A percentile compares a stretch with the other conserved stretches of the same genome.
These are phyloP conservation scores for Parazoanthus swiftii DNA, from an alignment of 92 coral and sea anemone species.

Conservation along the genomic window DNA sequence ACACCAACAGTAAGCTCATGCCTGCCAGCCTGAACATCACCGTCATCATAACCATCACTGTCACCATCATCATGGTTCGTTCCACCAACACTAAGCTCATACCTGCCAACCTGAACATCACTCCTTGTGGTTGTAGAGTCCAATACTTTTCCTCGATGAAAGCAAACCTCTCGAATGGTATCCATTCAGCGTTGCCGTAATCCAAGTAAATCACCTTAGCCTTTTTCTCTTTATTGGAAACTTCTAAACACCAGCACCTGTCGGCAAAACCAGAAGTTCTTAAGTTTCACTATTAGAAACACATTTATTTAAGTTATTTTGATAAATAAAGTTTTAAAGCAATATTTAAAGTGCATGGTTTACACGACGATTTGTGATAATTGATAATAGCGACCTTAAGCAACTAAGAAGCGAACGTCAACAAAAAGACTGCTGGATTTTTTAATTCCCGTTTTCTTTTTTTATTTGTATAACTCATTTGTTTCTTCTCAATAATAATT, in stretches of 20 bases:
- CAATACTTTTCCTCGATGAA: slow-evolving; percentile 52
- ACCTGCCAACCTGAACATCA: slow-evolving; percentile 79
- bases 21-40: no score
- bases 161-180: slow-evolving; percentile 60
- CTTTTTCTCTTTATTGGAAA: slow-evolving; percentile 41
- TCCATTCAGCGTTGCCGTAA: slow-evolving; percentile 94
- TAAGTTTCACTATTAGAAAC: background rate
- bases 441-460: no score
- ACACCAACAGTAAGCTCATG: no score
- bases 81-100: background rate
- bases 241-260: slow-evolving; percentile 84
- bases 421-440: no score
- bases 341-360: no score
- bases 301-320: no score
- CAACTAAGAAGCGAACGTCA: no score
- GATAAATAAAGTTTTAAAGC: no score
- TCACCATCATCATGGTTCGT: background rate
- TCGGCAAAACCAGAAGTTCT: background rate
- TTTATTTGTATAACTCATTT: no score
- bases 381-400: no score
- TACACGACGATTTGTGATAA: no score
- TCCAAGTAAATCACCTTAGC: slow-evolving; percentile 76
- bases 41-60: background rate
- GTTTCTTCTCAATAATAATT: no score
- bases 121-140: slow-evolving; percentile 80